Evolutionary conservation across 2,888 invertebrate species (phyloP).

Genomic region (Latrodectus hesperus): DNA sequence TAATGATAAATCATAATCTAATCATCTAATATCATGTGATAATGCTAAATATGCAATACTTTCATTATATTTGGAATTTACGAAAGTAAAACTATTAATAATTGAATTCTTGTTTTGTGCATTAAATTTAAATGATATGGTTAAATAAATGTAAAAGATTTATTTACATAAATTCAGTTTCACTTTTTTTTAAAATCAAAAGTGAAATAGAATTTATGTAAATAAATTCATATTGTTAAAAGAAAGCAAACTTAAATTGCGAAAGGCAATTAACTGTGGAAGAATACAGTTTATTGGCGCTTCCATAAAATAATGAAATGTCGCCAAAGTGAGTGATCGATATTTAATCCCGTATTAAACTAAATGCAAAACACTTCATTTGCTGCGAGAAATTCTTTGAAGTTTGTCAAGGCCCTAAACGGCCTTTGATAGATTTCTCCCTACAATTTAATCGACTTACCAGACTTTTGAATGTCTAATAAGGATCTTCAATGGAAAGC

Average conservation of each 20-base stretch:
- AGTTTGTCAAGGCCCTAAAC: not conserved
- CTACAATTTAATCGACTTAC: not conserved
- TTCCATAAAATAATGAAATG: not conserved
- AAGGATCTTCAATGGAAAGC: too few relatives aligned
- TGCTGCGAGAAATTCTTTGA: not conserved
- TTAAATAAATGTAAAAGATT: too few relatives aligned
- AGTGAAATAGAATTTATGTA: not conserved
- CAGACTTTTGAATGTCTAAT: not conserved
- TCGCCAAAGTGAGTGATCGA: not conserved
- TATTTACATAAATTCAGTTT: too few relatives aligned
- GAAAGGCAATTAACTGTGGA: not conserved
- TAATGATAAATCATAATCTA: too few relatives aligned
- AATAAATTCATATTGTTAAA: not conserved
- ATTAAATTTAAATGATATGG: too few relatives aligned
- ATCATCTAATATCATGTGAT: too few relatives aligned
- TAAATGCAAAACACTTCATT: not conserved
- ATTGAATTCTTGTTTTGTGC: too few relatives aligned
- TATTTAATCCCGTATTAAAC: slow-evolving; percentile 2
- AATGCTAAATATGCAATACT: too few relatives aligned
- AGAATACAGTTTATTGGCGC: not conserved
- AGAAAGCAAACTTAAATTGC: not conserved
- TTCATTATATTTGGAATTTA: too few relatives aligned
- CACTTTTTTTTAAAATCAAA: too few relatives aligned
- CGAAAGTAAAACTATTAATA: too few relatives aligned
- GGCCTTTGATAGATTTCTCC: not conserved